Evolutionary conservation across 2,113 vertebrate genomes (phyloP), one percentile per base, ranked within the genome.

Genomic region (Thalassarche chlororhynchos): DNA sequence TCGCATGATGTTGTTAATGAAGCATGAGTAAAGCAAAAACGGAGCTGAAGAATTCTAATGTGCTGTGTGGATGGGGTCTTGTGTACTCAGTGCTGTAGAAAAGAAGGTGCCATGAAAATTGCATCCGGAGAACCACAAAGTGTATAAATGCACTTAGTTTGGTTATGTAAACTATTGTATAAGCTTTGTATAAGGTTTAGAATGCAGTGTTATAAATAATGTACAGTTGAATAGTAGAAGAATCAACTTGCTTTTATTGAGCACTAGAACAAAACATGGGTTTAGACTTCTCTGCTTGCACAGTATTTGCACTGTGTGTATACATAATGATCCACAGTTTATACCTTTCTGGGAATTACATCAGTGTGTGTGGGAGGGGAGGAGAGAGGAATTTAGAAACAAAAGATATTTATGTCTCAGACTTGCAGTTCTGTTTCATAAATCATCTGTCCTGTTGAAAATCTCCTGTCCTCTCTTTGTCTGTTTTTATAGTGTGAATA

Each of bases 401-500:
- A 89, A 78, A 87, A 94, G 76, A 36, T 68, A 34, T 36, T 89
- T 93, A 36, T 75, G 57, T 74, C 65, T 93, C 54, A 80, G 87
- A 80, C 46, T 24, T 87, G 44, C 21, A 91, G 87, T 74, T 95
- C 60, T 75, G 72, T 69, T 93, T 91, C 49, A 42, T 85, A 87
- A 91, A 64, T 93, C 34, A 58, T 68, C 66, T 78, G 13, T 85
- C 14, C 58, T 82, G 21, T 40, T 93, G 87, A 93, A 92, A 92
- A 85, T 83, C 47, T 92, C 44, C 49, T 17, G 29, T 64, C 38
- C 52, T 54, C 36, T 81, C 57, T 36, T 51, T 10, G 3, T 60
- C 65, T 89, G 75, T 81, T 96, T 91, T 85, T 94, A 46, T 62
- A 55, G 66, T 14, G 32, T 61, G 87, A 89, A 74, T 87, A 96